Conservation (phyloP, 2,113 vertebrate genomes). For the Plecturocebus donacophilus region DNA sequence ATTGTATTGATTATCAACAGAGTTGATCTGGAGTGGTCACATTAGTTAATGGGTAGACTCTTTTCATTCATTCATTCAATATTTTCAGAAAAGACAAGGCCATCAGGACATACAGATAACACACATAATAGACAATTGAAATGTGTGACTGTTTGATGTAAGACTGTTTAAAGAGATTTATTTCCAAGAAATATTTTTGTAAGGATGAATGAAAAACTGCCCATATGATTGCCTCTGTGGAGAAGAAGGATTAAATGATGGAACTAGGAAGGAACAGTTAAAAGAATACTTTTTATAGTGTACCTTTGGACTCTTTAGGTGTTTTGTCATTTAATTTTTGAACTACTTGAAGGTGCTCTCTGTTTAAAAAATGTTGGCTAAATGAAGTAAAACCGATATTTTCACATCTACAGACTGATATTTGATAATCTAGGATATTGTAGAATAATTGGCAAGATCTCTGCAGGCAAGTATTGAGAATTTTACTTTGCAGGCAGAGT, state of each 20-base stretch:
- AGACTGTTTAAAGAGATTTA: neutral
- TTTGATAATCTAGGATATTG: neutral
- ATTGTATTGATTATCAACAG: neutral
- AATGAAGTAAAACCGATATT: neutral
- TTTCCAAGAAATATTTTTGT: neutral
- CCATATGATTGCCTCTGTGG: neutral
- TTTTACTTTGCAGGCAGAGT: neutral
- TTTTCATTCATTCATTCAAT: neutral
- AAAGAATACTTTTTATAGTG: neutral
- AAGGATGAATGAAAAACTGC: neutral
- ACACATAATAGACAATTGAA: neutral
- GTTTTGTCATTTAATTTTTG: slow-evolving; percentile 13
- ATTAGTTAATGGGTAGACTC: neutral
- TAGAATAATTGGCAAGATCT: slow-evolving; percentile 28
- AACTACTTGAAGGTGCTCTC: slow-evolving; percentile 4
- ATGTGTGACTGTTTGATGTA: neutral
- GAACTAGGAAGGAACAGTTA: neutral
- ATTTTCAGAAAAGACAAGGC: slow-evolving; percentile 22
- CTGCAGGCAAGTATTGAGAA: slow-evolving; percentile 34
- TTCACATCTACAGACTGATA: slow-evolving; percentile 28
- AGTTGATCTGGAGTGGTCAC: slow-evolving; percentile 10
- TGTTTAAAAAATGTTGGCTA: neutral
- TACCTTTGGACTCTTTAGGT: neutral
- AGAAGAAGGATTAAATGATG: neutral
- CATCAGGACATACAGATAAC: neutral